Conservation (phyloP, 2,888 invertebrate genomes). For the Copidosoma aretas region DNA sequence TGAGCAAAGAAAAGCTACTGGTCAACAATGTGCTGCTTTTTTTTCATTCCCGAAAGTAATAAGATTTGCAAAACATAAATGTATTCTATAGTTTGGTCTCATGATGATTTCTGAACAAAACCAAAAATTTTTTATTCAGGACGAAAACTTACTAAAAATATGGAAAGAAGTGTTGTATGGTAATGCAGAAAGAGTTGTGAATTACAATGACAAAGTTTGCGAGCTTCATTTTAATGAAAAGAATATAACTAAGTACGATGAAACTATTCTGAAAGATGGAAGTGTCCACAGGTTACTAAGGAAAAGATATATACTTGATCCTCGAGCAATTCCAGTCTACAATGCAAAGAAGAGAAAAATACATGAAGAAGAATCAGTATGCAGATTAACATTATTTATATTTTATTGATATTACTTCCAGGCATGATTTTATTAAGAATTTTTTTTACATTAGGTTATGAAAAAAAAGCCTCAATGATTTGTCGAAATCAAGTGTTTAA, state of each 20-base stretch:
- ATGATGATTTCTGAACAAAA: background rate
- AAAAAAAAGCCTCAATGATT: too few species aligned
- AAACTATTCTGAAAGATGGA: conserved; percentile 21
- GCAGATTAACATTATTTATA: too few species aligned
- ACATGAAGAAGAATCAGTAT: too few species aligned
- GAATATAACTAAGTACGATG: conserved; percentile 15
- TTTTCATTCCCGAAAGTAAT: conserved; percentile 24
- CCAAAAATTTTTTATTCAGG: conserved; percentile 1
- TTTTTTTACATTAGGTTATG: too few species aligned
- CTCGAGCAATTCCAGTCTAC: background rate
- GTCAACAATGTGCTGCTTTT: conserved; percentile 10
- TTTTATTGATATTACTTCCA: too few species aligned
- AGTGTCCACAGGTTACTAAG: conserved; percentile 9
- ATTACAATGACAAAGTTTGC: conserved; percentile 14
- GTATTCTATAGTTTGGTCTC: background rate
- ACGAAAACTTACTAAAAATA: conserved; percentile 6
- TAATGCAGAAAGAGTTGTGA: background rate
- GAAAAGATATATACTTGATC: conserved; percentile 8
- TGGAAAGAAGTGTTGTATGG: conserved; percentile 14
- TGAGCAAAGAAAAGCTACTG: conserved; percentile 1
- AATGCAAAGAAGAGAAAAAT: too few species aligned
- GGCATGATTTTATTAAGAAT: too few species aligned
- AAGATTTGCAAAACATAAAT: background rate
- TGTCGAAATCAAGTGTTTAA: too few species aligned
- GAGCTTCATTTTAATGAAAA: conserved; percentile 17